Evolutionary conservation across 2,797 vertebrate genomes (phyloP).

Genomic region (Synaphobranchus kaupii): DNA sequence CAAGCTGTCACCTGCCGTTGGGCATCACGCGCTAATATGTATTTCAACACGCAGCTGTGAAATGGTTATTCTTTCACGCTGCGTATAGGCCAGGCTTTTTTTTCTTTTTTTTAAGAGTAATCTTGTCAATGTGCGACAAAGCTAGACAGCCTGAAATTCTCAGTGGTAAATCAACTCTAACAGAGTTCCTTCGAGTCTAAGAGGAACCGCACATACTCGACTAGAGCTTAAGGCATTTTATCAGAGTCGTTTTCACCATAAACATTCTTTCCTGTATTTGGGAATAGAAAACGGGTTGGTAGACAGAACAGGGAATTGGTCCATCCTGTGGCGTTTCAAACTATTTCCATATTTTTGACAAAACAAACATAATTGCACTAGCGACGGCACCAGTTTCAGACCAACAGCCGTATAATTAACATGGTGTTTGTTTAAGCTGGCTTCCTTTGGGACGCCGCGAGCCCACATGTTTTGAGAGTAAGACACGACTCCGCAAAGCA

Average conservation of each 20-base stretch:
- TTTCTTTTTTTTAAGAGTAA: not conserved
- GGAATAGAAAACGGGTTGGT: not conserved
- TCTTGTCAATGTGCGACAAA: not conserved
- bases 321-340: not conserved
- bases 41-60: not conserved
- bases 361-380: not conserved
- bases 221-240: too few relatives aligned
- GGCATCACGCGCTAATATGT: not conserved
- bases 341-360: not conserved
- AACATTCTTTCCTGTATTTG: not conserved
- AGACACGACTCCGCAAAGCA: conserved; percentile 16
- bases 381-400: not conserved
- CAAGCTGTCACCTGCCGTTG: not conserved
- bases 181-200: too few relatives aligned
- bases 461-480: not conserved
- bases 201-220: not conserved
- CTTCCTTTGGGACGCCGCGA: not conserved
- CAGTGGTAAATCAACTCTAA: not conserved
- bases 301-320: not conserved
- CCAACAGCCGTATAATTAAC: not conserved
- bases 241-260: too few relatives aligned
- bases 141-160: not conserved
- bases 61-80: not conserved
- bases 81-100: not conserved
- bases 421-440: conserved; percentile 17